These are phyloP conservation scores for Atherinosoma microstoma DNA, from an alignment of 2,797 vertebrate species.

Conservation along the genomic window DNA sequence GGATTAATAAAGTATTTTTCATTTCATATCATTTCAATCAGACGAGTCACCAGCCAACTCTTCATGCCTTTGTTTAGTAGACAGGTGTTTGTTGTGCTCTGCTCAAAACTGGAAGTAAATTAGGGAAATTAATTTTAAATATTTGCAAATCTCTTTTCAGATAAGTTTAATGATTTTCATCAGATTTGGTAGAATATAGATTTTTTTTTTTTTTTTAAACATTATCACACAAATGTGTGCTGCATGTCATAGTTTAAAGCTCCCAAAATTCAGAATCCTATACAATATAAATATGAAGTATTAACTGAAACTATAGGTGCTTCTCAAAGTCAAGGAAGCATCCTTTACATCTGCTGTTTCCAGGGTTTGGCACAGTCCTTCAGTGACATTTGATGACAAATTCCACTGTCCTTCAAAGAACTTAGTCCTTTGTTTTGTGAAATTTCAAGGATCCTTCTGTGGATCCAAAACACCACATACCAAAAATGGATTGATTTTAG, in stretches of 20 bases:
- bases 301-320: background rate
- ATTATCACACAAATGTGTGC: background rate
- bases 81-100: slow-evolving; percentile 31
- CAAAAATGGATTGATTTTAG: background rate
- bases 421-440: background rate
- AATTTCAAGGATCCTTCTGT: background rate
- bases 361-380: background rate
- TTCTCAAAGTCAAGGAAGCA: background rate
- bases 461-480: background rate
- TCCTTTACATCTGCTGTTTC: background rate
- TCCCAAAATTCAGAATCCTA: background rate
- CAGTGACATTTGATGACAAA: background rate
- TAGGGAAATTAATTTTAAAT: background rate
- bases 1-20: background rate
- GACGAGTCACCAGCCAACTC: slow-evolving; percentile 36
- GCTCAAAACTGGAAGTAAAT: slow-evolving; percentile 10
- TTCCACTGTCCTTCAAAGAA: background rate
- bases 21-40: slow-evolving; percentile 1
- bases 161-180: background rate
- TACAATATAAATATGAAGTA: background rate
- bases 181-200: background rate
- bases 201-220: background rate
- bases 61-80: slow-evolving; percentile 30
- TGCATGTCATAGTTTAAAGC: background rate
- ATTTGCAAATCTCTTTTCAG: slow-evolving; percentile 2